Percentiles rank a stretch among this genome's conserved stretches.
Conservation (phyloP, 2,113 vertebrate species). For the Indicator maculatus region DNA sequence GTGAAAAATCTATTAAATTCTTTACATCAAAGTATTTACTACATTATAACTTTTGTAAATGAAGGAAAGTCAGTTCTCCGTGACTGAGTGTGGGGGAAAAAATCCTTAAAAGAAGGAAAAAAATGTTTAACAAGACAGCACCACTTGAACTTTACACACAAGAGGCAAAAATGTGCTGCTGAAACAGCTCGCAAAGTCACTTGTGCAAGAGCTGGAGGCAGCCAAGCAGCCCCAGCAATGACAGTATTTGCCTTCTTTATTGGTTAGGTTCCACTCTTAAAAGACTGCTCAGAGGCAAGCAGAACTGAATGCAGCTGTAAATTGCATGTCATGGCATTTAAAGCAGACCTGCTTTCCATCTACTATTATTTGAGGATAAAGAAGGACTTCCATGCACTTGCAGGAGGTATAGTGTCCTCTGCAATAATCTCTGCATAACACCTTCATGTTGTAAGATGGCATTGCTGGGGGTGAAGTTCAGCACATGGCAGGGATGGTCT, state of each 20-base stretch:
- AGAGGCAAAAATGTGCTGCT: background rate
- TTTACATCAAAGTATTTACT: background rate
- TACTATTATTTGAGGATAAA: background rate
- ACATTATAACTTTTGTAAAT: background rate
- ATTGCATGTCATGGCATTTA: accelerated
- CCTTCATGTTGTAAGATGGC: background rate
- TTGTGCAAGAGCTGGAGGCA: background rate
- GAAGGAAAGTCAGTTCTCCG: background rate
- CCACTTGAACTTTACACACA: background rate
- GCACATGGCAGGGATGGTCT: accelerated
- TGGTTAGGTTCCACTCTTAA: background rate
- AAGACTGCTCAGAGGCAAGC: background rate
- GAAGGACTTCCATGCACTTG: background rate
- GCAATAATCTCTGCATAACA: accelerated
- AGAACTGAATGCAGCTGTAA: background rate
- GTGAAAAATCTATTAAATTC: background rate
- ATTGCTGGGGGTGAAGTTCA: background rate
- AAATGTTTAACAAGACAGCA: background rate
- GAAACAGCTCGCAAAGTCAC: background rate
- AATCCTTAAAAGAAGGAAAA: background rate
- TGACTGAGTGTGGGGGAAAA: background rate
- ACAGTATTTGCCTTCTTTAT: background rate
- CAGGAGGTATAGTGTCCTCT: background rate
- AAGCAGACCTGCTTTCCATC: background rate
- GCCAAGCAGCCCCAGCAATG: background rate